These are phyloP conservation scores for Zophobas morio DNA, from an alignment of 1,140 invertebrate genomes.

Conservation along the genomic window DNA sequence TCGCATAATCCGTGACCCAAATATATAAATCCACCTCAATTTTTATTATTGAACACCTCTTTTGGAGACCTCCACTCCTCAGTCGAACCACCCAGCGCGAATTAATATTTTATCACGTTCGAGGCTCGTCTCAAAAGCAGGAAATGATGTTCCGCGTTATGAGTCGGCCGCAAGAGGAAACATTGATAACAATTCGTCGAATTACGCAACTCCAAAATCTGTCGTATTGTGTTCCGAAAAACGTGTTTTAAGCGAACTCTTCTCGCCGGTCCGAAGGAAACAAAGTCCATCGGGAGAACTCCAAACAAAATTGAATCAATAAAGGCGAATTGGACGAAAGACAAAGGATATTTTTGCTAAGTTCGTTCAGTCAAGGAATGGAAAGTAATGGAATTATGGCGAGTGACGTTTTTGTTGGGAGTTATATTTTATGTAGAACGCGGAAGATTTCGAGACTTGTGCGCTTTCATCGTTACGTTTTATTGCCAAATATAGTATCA, in stretches of 20 bases:
- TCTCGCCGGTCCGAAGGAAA: neutral
- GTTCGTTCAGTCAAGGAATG: too few relatives aligned
- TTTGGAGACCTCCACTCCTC: neutral
- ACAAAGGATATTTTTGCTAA: neutral
- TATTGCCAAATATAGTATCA: too few relatives aligned
- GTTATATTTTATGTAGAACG: too few relatives aligned
- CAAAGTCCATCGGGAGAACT: neutral
- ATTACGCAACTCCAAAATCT: neutral
- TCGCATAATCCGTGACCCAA: too few relatives aligned
- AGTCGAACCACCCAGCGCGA: neutral
- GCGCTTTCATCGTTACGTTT: too few relatives aligned
- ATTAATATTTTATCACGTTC: neutral
- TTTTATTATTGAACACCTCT: too few relatives aligned
- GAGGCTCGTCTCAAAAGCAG: neutral
- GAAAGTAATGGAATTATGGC: too few relatives aligned
- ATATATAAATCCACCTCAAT: too few relatives aligned
- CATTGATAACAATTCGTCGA: conserved; percentile 1
- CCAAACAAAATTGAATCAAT: neutral
- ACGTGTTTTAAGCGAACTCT: neutral
- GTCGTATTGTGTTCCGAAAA: neutral
- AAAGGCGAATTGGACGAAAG: neutral
- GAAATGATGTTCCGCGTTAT: neutral
- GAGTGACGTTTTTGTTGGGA: too few relatives aligned
- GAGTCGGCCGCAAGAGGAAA: neutral
- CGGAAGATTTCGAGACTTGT: too few relatives aligned